phyloP scores from a whole-genome alignment of 2,888 invertebrate genomes.

The Lasius fuliginosus region DNA sequence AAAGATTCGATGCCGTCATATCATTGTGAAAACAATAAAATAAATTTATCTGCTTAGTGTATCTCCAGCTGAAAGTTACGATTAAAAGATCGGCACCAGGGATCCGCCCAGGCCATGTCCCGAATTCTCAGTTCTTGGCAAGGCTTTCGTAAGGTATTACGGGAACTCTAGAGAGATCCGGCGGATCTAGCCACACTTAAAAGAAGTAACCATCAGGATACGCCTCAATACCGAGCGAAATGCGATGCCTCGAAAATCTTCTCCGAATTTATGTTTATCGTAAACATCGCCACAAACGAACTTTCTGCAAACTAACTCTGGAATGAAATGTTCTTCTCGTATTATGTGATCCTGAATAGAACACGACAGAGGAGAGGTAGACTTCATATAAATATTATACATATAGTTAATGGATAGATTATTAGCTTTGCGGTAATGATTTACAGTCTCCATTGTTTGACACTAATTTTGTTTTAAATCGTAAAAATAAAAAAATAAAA shows the following conservation, averaged over 20 bases:
- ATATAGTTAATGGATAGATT: neutral
- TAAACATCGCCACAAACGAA: slow-evolving; percentile 68
- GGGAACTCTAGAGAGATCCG: slow-evolving; percentile 45
- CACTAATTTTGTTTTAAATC: neutral
- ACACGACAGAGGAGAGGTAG: neutral
- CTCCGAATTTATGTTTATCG: slow-evolving; percentile 70
- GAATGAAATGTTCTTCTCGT: neutral
- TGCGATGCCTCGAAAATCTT: slow-evolving; percentile 38
- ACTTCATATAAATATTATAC: neutral
- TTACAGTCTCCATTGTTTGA: neutral
- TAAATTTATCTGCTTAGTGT: slow-evolving; percentile 70
- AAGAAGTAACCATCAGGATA: slow-evolving; percentile 51
- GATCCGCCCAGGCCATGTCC: slow-evolving; percentile 81
- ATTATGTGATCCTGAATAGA: neutral
- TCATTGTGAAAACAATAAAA: slow-evolving; percentile 82
- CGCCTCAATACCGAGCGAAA: slow-evolving; percentile 13
- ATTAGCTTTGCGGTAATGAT: neutral
- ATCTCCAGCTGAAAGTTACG: slow-evolving; percentile 78
- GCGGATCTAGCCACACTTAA: neutral
- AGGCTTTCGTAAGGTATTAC: slow-evolving; percentile 41
- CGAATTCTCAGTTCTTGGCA: slow-evolving; percentile 76
- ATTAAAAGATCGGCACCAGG: slow-evolving; percentile 81
- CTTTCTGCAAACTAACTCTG: slow-evolving; percentile 31
- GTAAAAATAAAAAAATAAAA: neutral
- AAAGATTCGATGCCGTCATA: slow-evolving; percentile 69